Conservation (phyloP, 2,113 vertebrate genomes). For the Rissa tridactyla region DNA sequence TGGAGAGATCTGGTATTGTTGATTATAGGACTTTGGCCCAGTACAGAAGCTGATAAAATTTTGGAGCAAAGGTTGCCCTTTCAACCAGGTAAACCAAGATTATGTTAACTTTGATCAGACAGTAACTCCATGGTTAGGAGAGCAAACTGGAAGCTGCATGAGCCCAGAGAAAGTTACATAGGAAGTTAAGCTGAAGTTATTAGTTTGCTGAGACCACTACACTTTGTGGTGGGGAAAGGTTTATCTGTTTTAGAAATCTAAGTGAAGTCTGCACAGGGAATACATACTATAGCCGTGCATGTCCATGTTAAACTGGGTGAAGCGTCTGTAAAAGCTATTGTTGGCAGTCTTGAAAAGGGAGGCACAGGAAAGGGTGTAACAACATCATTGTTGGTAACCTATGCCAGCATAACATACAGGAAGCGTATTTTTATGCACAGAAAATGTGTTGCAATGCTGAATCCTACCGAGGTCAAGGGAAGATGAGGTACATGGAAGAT, state of each 20-base stretch:
- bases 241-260: background rate
- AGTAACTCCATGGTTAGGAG: background rate
- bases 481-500: background rate
- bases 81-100: background rate
- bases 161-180: background rate
- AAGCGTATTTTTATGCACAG: background rate
- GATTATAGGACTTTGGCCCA: background rate
- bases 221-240: background rate
- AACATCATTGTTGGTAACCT: background rate
- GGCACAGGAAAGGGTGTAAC: background rate
- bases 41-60: background rate
- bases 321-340: background rate
- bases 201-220: background rate
- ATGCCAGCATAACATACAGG: background rate
- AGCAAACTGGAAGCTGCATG: background rate
- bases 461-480: background rate
- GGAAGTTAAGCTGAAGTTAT: background rate
- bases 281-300: background rate
- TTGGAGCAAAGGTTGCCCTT: background rate
- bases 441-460: background rate
- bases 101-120: background rate
- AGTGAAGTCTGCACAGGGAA: background rate
- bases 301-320: background rate
- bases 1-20: background rate
- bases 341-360: background rate